These are phyloP conservation scores for Trichoplax adhaerens DNA, from an alignment of 37 sponge, comb jelly and placozoan species.

Conservation along the genomic window DNA sequence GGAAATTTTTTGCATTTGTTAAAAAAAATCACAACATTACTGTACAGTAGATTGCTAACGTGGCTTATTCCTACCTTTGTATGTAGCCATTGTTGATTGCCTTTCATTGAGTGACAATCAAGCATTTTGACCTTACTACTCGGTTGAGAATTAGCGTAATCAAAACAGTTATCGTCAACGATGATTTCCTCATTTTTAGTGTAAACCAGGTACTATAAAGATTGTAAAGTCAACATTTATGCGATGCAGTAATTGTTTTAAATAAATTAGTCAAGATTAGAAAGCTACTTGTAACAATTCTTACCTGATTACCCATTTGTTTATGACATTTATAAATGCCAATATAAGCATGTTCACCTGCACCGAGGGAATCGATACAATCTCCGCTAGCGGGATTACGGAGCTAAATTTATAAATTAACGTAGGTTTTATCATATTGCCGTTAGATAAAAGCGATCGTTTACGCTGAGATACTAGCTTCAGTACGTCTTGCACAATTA, in stretches of 20 bases:
- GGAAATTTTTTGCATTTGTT: too few species aligned
- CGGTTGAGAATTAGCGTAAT: slow-evolving; percentile 20
- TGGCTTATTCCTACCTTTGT: background rate
- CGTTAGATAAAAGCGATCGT: background rate
- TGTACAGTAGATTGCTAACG: too few species aligned
- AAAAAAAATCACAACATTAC: too few species aligned
- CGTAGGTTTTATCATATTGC: background rate
- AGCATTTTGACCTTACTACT: slow-evolving; percentile 32
- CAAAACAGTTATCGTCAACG: slow-evolving; percentile 84
- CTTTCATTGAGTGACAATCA: slow-evolving; percentile 75
- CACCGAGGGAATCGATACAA: slow-evolving; percentile 75
- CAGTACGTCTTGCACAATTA: too few species aligned
- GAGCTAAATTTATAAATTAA: slow-evolving; percentile 13
- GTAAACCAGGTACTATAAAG: slow-evolving; percentile 46
- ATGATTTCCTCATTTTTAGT: slow-evolving; percentile 56
- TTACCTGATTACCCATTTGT: slow-evolving; percentile 74
- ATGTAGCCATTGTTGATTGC: slow-evolving; percentile 85
- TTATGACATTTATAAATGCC: slow-evolving; percentile 68
- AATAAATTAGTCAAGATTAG: too few species aligned
- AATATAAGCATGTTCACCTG: slow-evolving; percentile 33
- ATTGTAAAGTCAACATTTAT: background rate
- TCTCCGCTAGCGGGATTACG: slow-evolving; percentile 29
- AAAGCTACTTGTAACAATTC: background rate
- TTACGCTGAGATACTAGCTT: too few species aligned
- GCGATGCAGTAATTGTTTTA: background rate